Conservation (phyloP, 2,888 invertebrate species). For the Tubulanus polymorphus region DNA sequence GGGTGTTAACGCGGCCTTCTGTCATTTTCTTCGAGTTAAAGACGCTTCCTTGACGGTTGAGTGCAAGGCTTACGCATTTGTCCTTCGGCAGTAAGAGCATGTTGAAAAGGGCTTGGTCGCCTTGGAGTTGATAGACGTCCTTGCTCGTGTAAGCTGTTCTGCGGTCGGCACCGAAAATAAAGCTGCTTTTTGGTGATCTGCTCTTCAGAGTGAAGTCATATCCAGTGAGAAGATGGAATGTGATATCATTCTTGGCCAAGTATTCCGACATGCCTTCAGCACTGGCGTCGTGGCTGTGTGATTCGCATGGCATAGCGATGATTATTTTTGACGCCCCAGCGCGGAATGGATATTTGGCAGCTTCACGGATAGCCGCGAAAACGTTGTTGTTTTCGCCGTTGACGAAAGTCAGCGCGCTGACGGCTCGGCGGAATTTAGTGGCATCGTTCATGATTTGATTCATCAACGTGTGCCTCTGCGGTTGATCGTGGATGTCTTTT, state of each 20-base stretch:
- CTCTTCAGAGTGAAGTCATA: slow-evolving; percentile 26
- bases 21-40: slow-evolving; percentile 59
- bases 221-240: slow-evolving; percentile 32
- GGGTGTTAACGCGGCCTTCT: slow-evolving; percentile 23
- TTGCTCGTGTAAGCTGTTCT: slow-evolving; percentile 73
- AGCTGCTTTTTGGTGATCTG: slow-evolving; percentile 59
- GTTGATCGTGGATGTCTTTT: slow-evolving; percentile 59
- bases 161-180: slow-evolving; percentile 59
- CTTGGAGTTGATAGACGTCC: slow-evolving; percentile 61
- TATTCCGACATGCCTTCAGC: slow-evolving; percentile 16
- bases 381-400: slow-evolving; percentile 25
- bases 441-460: slow-evolving; percentile 39
- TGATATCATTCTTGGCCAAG: slow-evolving; percentile 26
- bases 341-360: slow-evolving; percentile 69
- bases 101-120: slow-evolving; percentile 66
- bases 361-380: slow-evolving; percentile 62
- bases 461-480: slow-evolving; percentile 65
- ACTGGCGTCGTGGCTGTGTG: slow-evolving; percentile 56
- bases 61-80: slow-evolving; percentile 64
- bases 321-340: slow-evolving; percentile 80
- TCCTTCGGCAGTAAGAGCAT: slow-evolving; percentile 39
- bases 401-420: slow-evolving; percentile 28
- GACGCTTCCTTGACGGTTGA: slow-evolving; percentile 65
- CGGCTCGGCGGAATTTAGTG: slow-evolving; percentile 29
- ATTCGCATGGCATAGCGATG: slow-evolving; percentile 75